Evolutionary conservation across 30 jellyfish, hydroid and myxozoan species (phyloP).

Genomic region (Turritopsis dohrnii): DNA sequence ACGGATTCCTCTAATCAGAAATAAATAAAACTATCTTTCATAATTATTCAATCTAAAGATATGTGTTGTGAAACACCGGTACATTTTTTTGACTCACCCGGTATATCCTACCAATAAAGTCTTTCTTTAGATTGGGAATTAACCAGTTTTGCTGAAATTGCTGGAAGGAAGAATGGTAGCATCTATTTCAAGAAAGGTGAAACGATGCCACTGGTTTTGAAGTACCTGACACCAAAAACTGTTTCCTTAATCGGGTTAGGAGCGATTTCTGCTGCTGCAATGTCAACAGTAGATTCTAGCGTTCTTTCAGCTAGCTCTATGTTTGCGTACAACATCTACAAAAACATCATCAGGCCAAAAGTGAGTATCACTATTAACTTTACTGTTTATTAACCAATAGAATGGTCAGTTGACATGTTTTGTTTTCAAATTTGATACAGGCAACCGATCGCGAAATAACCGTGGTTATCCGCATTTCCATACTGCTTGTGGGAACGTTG

Average conservation of each 20-base stretch:
- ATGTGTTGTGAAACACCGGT: too few relatives aligned
- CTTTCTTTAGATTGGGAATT: slow-evolving; percentile 63
- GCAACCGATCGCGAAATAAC: slow-evolving; percentile 85
- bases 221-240: slow-evolving; percentile 89
- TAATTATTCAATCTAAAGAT: too few relatives aligned
- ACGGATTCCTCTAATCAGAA: too few relatives aligned
- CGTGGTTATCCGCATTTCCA: slow-evolving; percentile 80
- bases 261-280: slow-evolving; percentile 98
- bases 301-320: slow-evolving; percentile 96
- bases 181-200: slow-evolving; percentile 3
- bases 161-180: background rate
- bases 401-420: too few relatives aligned
- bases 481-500: slow-evolving; percentile 79
- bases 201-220: slow-evolving; percentile 95
- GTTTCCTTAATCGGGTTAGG: slow-evolving; percentile 96
- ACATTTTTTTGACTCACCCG: too few relatives aligned
- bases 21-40: too few relatives aligned
- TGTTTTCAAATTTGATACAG: slow-evolving; percentile 24
- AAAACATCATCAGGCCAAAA: slow-evolving; percentile 70
- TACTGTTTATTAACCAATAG: too few relatives aligned
- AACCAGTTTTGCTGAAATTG: slow-evolving; percentile 49
- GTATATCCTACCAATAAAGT: too few relatives aligned
- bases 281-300: slow-evolving; percentile 96
- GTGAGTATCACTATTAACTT: slow-evolving; percentile 29
- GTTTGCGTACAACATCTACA: slow-evolving; percentile 97